These are phyloP conservation scores for Bucco capensis DNA, from an alignment of 2,113 vertebrate genomes.

Conservation along the genomic window DNA sequence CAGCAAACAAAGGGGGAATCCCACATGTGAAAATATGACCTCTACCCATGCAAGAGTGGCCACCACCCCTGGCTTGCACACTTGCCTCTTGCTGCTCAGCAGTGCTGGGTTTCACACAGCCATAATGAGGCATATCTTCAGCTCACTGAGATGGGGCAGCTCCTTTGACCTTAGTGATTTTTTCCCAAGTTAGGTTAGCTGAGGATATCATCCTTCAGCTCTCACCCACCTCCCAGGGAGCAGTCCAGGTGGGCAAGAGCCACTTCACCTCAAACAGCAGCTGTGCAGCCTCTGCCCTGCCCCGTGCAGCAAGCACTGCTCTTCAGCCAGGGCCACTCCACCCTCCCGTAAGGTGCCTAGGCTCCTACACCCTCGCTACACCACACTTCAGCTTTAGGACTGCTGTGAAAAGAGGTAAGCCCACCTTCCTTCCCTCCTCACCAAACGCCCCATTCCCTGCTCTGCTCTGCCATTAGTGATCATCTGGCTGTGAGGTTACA, in stretches of 20 bases:
- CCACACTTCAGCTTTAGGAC: neutral
- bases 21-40: neutral
- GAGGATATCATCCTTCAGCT: neutral
- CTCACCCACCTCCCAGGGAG: neutral
- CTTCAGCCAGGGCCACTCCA: neutral
- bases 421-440: accelerated
- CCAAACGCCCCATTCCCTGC: neutral
- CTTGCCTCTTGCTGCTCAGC: neutral
- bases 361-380: neutral
- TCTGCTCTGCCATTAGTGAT: neutral
- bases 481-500: neutral
- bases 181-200: neutral
- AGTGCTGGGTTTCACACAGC: neutral
- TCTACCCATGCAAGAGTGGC: neutral
- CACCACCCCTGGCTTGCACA: neutral
- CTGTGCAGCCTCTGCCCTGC: accelerated
- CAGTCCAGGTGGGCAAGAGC: neutral
- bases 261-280: neutral
- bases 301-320: neutral
- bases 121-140: accelerated
- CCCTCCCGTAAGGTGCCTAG: neutral
- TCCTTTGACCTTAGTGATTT: neutral
- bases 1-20: neutral
- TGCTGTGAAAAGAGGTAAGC: neutral
- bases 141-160: neutral